Conservation (phyloP, 2,888 invertebrate species). For the Cryptocephalus moraei region DNA sequence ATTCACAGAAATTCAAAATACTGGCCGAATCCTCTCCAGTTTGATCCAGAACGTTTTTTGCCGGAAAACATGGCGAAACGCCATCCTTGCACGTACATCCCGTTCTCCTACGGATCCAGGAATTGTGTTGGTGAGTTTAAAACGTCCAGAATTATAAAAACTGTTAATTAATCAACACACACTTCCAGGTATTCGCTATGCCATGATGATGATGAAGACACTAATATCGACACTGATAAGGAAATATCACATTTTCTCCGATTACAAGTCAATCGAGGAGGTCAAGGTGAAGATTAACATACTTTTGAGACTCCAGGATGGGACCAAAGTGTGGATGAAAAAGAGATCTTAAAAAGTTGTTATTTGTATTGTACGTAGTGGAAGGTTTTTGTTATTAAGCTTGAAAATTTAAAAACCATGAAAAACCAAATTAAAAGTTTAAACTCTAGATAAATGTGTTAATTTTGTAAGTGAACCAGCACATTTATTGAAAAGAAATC, state of each 20-base stretch:
- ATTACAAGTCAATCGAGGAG: neutral
- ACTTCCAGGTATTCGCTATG: neutral
- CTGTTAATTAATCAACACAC: too few relatives aligned
- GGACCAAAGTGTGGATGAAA: too few relatives aligned
- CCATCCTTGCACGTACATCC: neutral
- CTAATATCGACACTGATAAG: neutral
- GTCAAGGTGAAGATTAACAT: neutral
- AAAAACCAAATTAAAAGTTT: too few relatives aligned
- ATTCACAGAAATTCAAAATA: neutral
- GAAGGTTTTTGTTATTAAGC: too few relatives aligned
- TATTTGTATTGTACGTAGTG: too few relatives aligned
- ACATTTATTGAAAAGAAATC: too few relatives aligned
- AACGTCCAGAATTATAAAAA: too few relatives aligned
- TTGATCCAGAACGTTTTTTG: neutral
- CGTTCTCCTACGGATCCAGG: neutral
- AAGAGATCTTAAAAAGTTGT: too few relatives aligned
- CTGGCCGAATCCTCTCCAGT: neutral
- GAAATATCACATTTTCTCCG: neutral
- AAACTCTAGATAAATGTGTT: too few relatives aligned
- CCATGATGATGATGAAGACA: neutral
- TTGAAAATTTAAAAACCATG: too few relatives aligned
- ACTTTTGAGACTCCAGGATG: too few relatives aligned
- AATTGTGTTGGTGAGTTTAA: neutral
- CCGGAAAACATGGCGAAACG: neutral
- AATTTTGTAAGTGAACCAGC: too few relatives aligned